Base-by-base conservation (phyloP, 2,888 invertebrate species). In the Cephalotes varians region DNA sequence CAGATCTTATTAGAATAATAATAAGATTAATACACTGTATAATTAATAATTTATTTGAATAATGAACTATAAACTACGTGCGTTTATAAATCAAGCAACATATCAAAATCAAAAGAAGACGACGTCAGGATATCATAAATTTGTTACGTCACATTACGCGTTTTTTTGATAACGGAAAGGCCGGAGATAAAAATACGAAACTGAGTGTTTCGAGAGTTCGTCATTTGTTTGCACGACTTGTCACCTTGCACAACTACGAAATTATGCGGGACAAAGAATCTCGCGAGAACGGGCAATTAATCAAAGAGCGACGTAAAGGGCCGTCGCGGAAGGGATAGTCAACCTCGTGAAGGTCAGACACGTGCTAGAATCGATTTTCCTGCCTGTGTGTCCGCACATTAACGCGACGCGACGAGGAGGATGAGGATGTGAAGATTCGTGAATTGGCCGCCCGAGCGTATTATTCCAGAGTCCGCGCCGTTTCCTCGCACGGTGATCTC, bases 301-400 rank as follows among this genome's bases (percentile, higher is more conserved):
- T 76, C 65, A 67, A 65, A 40, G 28, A 67, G 28, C 76, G 15
- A 56, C 31, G 44, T 74, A 64, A 84, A 77, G 56, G 4, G 44
- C 44, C 34, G 49, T 40, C 34, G 72, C 77, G 54, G 71, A 82
- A 76, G 69, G 81, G 74, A 34, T 60, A 54, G 54, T 62, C 74
- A 44, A 73, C 79, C 79, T 58, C 80, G 81, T 87, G 90, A 91
- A 91, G 91, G 91, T 91, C 90, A 90, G 88, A 88, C 91, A 90
- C 86, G 90, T 88, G 87, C 89, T 84, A 10, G 34, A 60, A 91
- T 91, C 89, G 91, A 91, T 91, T 91, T 89, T 88, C 84, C 47
- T 28, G 21, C 18, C 44, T 74, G 21, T 44, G 49, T 73, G 56
- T 73, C 49, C 37, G 31, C 40, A 37, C 74, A 62, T 73, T 62